Evolutionary conservation across 2,113 vertebrate species (phyloP).

Genomic region (Urocitellus parryii): DNA sequence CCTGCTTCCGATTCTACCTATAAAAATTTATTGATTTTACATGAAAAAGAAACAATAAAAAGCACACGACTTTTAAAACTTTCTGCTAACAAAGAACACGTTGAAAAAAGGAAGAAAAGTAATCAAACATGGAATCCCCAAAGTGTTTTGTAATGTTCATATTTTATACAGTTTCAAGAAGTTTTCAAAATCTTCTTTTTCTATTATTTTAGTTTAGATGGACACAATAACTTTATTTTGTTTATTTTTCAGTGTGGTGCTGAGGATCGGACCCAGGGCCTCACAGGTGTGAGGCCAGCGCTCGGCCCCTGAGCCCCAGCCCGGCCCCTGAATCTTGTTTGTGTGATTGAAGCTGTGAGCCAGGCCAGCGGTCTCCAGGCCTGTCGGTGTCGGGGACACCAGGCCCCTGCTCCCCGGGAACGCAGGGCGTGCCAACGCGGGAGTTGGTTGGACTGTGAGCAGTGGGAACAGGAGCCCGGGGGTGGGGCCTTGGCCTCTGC

Average conservation of each 20-base stretch:
- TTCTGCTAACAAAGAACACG: no score
- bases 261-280: no score
- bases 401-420: neutral
- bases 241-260: no score
- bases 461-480: neutral
- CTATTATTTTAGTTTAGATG: no score
- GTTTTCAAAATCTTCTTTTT: neutral
- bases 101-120: neutral
- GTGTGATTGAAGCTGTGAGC: neutral
- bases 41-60: neutral
- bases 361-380: fast-evolving
- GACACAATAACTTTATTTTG: no score
- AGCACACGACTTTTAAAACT: neutral
- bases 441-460: fast-evolving
- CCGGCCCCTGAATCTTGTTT: neutral
- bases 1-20: neutral
- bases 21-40: neutral
- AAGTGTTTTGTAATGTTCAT: neutral
- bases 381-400: neutral
- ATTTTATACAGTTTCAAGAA: neutral
- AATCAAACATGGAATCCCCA: neutral
- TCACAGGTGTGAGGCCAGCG: no score
- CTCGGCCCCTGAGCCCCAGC: no score
- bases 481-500: no score
- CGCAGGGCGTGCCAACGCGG: fast-evolving